Evolutionary conservation across 2,888 invertebrate genomes (phyloP).

Genomic region (Barypeithes pellucidus): DNA sequence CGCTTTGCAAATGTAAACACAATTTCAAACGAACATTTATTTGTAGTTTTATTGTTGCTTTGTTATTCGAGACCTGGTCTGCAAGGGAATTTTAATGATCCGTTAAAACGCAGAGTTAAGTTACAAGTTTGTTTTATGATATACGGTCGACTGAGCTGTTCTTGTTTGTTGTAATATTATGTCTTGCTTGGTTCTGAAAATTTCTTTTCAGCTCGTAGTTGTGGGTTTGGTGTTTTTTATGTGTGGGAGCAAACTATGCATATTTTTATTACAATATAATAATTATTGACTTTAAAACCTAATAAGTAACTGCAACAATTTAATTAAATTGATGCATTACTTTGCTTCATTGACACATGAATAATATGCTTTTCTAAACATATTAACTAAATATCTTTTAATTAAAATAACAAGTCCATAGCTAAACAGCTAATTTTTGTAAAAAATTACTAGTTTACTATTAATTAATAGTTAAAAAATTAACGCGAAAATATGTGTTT

Average conservation of each 20-base stretch:
- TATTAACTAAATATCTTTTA: no score
- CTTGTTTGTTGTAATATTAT: slow-evolving; percentile 23
- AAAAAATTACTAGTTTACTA: no score
- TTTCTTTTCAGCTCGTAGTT: neutral
- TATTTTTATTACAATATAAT: neutral
- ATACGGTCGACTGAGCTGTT: slow-evolving; percentile 21
- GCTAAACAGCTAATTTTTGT: no score
- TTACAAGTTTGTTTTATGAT: slow-evolving; percentile 30
- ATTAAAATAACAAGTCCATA: no score
- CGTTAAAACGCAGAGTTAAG: slow-evolving; percentile 27
- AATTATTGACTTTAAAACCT: neutral
- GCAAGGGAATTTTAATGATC: slow-evolving; percentile 39
- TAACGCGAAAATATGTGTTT: no score
- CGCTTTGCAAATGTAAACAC: slow-evolving; percentile 30
- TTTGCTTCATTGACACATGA: no score
- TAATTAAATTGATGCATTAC: no score
- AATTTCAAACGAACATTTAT: slow-evolving; percentile 29
- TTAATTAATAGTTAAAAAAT: no score
- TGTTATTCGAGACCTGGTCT: slow-evolving; percentile 44
- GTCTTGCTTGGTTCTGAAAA: slow-evolving; percentile 28
- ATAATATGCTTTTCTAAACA: no score
- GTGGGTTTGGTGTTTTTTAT: slow-evolving; percentile 8
- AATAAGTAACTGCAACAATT: neutral
- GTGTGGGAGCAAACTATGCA: slow-evolving; percentile 1
- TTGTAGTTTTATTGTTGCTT: slow-evolving; percentile 45